Evolutionary conservation across 2,888 invertebrate genomes (phyloP).

Genomic region (Noctua pronuba): DNA sequence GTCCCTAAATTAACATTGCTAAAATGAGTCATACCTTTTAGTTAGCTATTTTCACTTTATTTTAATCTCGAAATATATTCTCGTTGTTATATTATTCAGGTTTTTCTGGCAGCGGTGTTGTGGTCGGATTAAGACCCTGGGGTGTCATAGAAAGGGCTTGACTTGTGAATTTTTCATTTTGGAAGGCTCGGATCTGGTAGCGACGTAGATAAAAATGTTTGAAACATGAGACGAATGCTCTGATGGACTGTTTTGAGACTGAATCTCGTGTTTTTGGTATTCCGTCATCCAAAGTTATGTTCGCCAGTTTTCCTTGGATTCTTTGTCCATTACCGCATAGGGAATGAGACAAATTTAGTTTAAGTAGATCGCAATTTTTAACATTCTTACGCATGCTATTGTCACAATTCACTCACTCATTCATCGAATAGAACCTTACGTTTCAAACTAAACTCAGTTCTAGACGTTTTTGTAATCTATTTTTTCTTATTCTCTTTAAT

Average conservation of each 20-base stretch:
- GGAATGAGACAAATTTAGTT: not conserved
- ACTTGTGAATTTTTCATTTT: constrained; percentile 63
- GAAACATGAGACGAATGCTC: constrained; percentile 21
- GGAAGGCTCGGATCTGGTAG: constrained; percentile 31
- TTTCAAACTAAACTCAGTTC: not conserved
- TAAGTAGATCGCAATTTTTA: not conserved
- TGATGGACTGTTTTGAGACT: constrained; percentile 7
- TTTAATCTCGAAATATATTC: constrained; percentile 46
- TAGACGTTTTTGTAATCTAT: not conserved
- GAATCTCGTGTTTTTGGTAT: not conserved
- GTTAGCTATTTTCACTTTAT: constrained; percentile 47
- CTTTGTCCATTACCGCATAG: not conserved
- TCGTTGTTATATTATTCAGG: constrained; percentile 53
- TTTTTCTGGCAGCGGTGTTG: constrained; percentile 38
- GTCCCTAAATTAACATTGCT: constrained; percentile 55
- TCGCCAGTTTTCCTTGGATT: not conserved
- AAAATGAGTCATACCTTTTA: constrained; percentile 42
- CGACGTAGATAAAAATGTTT: constrained; percentile 39
- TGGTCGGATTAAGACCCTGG: constrained; percentile 42
- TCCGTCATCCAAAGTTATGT: not conserved
- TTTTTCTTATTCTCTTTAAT: constrained; percentile 5
- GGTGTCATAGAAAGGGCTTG: constrained; percentile 56
- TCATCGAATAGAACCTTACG: not conserved
- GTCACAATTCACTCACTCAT: not conserved
- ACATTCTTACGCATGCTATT: not conserved